A percentile compares a stretch with the other conserved stretches of the same genome.
These are phyloP conservation scores for Paraescarpia echinospica DNA, from an alignment of 1,140 invertebrate species.

Conservation along the genomic window DNA sequence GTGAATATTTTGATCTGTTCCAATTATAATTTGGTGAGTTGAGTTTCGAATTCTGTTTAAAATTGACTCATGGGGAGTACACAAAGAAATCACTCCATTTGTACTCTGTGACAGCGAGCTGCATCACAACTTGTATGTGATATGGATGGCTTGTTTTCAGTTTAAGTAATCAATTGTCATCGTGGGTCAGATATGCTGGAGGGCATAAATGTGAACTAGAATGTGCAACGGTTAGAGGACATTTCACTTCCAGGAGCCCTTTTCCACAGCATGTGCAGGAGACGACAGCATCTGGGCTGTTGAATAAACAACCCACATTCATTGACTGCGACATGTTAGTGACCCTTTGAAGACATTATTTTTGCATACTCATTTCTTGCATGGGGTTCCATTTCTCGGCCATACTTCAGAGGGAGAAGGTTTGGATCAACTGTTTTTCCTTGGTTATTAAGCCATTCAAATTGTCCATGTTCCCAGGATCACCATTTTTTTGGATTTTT, in stretches of 20 bases:
- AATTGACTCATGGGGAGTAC: conserved; percentile 1
- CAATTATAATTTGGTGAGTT: too few relatives aligned
- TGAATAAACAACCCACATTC: conserved; percentile 2
- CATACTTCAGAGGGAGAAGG: not conserved
- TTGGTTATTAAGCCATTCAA: not conserved
- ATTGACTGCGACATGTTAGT: not conserved
- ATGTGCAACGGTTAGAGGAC: not conserved
- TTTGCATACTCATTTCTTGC: conserved; percentile 9
- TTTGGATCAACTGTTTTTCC: not conserved
- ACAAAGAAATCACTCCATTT: conserved; percentile 8
- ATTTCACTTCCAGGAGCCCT: conserved; percentile 8
- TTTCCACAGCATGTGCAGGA: not conserved
- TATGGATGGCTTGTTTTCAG: conserved; percentile 14
- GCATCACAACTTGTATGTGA: conserved; percentile 7
- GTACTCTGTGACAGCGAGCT: conserved; percentile 8
- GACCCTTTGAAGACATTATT: not conserved
- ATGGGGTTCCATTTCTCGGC: not conserved
- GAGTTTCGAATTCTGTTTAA: too few relatives aligned
- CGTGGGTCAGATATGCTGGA: not conserved
- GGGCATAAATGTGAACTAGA: not conserved
- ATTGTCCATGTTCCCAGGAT: not conserved
- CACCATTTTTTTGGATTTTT: not conserved
- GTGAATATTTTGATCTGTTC: too few relatives aligned
- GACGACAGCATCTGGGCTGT: conserved; percentile 10
- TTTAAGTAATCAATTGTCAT: not conserved